Conservation (phyloP, 2,888 invertebrate genomes). For the Scaptomyza flava region DNA sequence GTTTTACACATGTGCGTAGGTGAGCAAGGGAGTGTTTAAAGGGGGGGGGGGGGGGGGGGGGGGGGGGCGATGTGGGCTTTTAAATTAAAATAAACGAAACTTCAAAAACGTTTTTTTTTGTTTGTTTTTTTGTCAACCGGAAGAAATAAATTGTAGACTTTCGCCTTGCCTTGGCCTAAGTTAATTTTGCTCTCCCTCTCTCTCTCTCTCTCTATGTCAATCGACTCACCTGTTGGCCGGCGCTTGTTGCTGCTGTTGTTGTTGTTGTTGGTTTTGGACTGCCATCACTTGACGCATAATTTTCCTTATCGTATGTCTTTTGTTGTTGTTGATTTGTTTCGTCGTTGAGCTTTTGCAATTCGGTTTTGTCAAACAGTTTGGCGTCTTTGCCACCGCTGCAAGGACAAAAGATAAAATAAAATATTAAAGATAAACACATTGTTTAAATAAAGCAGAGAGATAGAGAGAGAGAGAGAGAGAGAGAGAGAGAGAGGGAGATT, state of each 20-base stretch:
- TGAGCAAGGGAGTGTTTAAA: neutral
- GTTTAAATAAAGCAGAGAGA: neutral
- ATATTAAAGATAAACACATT: neutral
- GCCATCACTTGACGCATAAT: slow-evolving; percentile 51
- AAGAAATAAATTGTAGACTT: slow-evolving; percentile 22
- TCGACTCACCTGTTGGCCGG: slow-evolving; percentile 59
- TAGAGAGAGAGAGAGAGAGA: neutral
- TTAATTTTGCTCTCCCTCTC: slow-evolving; percentile 10
- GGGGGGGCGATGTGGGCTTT: neutral
- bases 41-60: too few species aligned
- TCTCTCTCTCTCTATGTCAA: neutral
- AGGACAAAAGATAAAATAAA: neutral
- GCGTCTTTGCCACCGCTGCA: slow-evolving; percentile 76
- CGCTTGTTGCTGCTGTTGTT: slow-evolving; percentile 18
- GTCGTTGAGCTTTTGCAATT: slow-evolving; percentile 66
- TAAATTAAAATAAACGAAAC: neutral
- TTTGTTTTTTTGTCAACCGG: slow-evolving; percentile 3
- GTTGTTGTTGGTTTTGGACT: slow-evolving; percentile 35
- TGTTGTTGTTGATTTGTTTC: slow-evolving; percentile 34
- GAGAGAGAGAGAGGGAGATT: neutral
- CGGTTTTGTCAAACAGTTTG: slow-evolving; percentile 66
- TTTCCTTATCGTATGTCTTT: slow-evolving; percentile 44
- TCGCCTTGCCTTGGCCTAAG: slow-evolving; percentile 47
- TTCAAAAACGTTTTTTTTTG: neutral
- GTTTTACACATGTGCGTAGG: slow-evolving; percentile 11